These are phyloP conservation scores for Gymnosoma rotundatum DNA, from an alignment of 2,888 invertebrate species.

Conservation along the genomic window DNA sequence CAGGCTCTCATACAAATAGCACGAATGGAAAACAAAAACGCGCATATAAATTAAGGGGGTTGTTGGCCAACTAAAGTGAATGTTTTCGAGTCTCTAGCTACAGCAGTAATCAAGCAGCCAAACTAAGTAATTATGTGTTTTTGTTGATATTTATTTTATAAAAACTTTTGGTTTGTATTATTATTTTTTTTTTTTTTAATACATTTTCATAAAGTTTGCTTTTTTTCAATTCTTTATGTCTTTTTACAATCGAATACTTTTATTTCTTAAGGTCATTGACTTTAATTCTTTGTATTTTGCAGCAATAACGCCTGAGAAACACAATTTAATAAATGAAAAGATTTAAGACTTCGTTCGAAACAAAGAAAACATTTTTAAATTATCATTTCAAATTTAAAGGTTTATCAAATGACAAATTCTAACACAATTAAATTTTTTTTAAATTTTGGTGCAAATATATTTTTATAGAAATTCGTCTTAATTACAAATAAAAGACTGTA, in stretches of 20 bases:
- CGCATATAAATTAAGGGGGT: slow-evolving; percentile 40
- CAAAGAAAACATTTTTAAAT: background rate
- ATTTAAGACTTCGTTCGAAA: slow-evolving; percentile 32
- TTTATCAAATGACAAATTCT: slow-evolving; percentile 38
- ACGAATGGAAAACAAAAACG: slow-evolving; percentile 15
- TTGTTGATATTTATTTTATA: slow-evolving; percentile 7
- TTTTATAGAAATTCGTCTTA: slow-evolving; percentile 9
- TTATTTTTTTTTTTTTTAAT: slow-evolving; percentile 13
- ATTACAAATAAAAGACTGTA: slow-evolving; percentile 3
- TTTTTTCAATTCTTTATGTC: slow-evolving; percentile 19
- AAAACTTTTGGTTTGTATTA: background rate
- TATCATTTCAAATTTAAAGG: slow-evolving; percentile 20
- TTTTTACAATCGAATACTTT: slow-evolving; percentile 30
- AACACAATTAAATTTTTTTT: slow-evolving; percentile 2
- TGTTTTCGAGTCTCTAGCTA: slow-evolving; percentile 3
- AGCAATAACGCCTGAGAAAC: slow-evolving; percentile 53
- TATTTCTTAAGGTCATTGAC: slow-evolving; percentile 39
- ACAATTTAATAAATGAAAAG: slow-evolving; percentile 22
- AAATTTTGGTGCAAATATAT: background rate
- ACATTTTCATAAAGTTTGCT: slow-evolving; percentile 10
- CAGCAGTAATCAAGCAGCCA: slow-evolving; percentile 25
- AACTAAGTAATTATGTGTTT: slow-evolving; percentile 49
- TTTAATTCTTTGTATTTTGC: slow-evolving; percentile 32
- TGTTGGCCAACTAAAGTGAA: slow-evolving; percentile 22
- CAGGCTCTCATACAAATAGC: slow-evolving; percentile 23